Conservation (phyloP, 2,888 invertebrate genomes). For the Xestia c-nigrum region DNA sequence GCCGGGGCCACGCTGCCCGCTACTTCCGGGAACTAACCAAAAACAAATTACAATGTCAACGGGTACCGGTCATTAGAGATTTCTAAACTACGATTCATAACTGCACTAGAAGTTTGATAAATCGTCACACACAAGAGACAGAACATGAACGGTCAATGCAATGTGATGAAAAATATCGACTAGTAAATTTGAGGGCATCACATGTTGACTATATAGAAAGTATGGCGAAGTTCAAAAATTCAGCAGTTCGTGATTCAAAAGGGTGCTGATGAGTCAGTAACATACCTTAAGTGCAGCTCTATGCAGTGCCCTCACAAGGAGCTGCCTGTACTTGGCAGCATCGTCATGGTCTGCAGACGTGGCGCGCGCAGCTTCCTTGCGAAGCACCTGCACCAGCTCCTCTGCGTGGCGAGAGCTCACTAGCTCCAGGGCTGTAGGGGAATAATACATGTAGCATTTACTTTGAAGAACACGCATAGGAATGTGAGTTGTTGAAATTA, state of each 20-base stretch:
- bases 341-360: conserved; percentile 97
- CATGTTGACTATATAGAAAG: not conserved
- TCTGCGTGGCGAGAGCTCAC: conserved; percentile 94
- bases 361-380: conserved; percentile 98
- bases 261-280: not conserved
- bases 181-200: not conserved
- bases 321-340: conserved; percentile 98
- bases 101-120: not conserved
- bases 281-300: conserved; percentile 96
- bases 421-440: conserved; percentile 11
- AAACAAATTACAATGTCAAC: not conserved
- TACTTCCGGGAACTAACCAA: conserved; percentile 95
- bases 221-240: not conserved
- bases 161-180: not conserved
- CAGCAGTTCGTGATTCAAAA: not conserved
- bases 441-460: not conserved
- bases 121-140: not conserved
- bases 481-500: not conserved
- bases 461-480: not conserved
- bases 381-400: conserved; percentile 97
- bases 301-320: conserved; percentile 98
- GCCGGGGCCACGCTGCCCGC: conserved; percentile 98
- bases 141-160: not conserved
- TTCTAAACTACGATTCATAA: not conserved
- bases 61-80: not conserved